A percentile compares a stretch with the other conserved stretches of the same genome.
These are phyloP conservation scores for Manduca sexta DNA, from an alignment of 1,140 invertebrate genomes.

Conservation along the genomic window DNA sequence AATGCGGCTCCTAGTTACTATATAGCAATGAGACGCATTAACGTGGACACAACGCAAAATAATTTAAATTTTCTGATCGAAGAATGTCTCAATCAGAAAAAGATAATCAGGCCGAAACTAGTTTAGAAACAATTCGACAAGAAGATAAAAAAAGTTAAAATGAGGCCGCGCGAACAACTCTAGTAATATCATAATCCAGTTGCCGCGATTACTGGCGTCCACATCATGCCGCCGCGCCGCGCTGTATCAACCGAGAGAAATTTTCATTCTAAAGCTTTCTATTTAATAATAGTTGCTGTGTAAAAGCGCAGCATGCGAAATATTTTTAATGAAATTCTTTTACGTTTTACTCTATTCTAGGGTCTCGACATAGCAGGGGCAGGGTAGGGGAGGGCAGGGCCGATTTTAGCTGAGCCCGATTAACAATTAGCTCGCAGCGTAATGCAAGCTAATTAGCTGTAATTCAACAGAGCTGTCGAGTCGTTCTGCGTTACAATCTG, in stretches of 20 bases:
- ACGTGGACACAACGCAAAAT: too few species aligned
- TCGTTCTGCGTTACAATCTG: too few species aligned
- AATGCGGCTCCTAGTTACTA: too few species aligned
- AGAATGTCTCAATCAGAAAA: background rate
- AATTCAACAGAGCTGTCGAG: too few species aligned
- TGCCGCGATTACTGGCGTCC: constrained; percentile 19
- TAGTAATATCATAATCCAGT: constrained; percentile 24
- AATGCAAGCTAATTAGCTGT: background rate
- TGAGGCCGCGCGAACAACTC: constrained; percentile 11
- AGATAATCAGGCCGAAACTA: background rate
- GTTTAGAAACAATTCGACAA: constrained; percentile 4
- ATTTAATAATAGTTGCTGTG: constrained; percentile 24
- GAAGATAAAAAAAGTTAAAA: constrained; percentile 12
- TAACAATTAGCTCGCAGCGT: background rate
- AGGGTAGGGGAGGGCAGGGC: too few species aligned
- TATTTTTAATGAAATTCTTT: constrained; percentile 36
- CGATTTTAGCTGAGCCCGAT: too few species aligned
- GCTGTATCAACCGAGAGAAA: constrained; percentile 17
- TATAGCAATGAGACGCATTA: too few species aligned
- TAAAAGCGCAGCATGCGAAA: constrained; percentile 16
- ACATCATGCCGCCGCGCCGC: too few species aligned
- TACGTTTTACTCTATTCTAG: constrained; percentile 13
- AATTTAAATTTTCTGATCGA: too few species aligned
- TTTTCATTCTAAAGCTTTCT: constrained; percentile 26
- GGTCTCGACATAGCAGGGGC: too few species aligned